phyloP scores from a whole-genome alignment of 2,113 vertebrate genomes.

The Mus pahari region DNA sequence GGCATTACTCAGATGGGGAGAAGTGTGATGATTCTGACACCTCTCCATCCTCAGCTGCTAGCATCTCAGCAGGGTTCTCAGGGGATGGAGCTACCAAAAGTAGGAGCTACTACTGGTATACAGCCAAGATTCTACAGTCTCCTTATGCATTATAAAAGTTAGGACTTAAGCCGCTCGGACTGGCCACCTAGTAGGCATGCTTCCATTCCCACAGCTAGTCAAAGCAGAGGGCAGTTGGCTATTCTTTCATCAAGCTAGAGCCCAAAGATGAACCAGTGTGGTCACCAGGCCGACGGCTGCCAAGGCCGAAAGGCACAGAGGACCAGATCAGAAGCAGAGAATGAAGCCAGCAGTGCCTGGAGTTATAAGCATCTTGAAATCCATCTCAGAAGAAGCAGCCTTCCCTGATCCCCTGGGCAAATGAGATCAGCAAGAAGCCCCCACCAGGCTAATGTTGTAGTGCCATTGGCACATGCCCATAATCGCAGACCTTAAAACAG shows the following conservation, averaged over 20 bases:
- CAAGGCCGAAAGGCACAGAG: not conserved
- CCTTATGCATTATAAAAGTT: not conserved
- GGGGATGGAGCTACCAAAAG: not conserved
- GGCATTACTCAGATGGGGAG: not conserved
- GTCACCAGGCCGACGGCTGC: not conserved
- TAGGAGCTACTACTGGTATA: not conserved
- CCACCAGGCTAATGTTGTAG: not conserved
- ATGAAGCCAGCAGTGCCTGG: not conserved
- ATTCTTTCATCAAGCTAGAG: not conserved
- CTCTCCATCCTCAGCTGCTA: not conserved
- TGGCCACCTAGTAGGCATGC: too few relatives aligned
- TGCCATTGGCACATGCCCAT: not conserved
- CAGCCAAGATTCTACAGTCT: not conserved
- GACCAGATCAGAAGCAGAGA: not conserved
- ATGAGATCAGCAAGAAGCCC: not conserved
- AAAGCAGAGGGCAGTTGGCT: not conserved
- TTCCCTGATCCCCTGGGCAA: not conserved
- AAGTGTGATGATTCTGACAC: not conserved
- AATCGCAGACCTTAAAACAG: not conserved
- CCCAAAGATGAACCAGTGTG: fast-evolving
- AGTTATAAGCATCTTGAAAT: not conserved
- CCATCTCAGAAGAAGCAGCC: not conserved
- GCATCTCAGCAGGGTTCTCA: not conserved
- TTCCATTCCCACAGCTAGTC: not conserved
- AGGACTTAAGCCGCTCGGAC: not conserved